Evolutionary conservation across 2,113 vertebrate genomes (phyloP).

Genomic region (Vulpes vulpes): DNA sequence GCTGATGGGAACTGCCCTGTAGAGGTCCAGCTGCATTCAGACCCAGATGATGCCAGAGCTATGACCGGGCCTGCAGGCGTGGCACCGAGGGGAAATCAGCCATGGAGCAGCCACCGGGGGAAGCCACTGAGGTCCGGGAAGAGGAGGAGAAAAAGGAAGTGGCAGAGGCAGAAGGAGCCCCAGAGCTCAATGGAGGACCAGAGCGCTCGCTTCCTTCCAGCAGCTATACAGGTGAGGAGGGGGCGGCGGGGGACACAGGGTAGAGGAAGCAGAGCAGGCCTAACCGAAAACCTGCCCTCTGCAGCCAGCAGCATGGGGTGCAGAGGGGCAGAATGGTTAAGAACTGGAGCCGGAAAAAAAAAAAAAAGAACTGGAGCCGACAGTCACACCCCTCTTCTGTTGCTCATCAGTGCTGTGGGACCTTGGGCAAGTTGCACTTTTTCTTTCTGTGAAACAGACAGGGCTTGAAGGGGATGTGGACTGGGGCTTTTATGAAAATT

Average conservation of each 20-base stretch:
- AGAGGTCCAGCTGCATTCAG: slow-evolving; percentile 85
- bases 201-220: slow-evolving; percentile 86
- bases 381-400: neutral
- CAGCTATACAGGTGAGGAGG: slow-evolving; percentile 88
- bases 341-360: neutral
- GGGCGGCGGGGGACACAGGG: neutral
- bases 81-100: slow-evolving; percentile 89
- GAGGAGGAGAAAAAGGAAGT: slow-evolving; percentile 90
- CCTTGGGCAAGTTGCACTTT: too few species aligned
- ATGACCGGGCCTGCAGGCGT: slow-evolving; percentile 90
- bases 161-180: slow-evolving; percentile 82
- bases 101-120: slow-evolving; percentile 91
- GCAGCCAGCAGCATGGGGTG: fast-evolving
- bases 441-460: neutral
- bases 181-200: slow-evolving; percentile 86
- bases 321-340: neutral
- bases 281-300: neutral
- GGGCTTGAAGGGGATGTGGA: neutral
- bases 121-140: slow-evolving; percentile 89
- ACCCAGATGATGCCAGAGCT: slow-evolving; percentile 90
- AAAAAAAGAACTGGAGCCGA: too few species aligned
- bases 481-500: neutral
- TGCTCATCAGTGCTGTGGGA: neutral
- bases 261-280: neutral
- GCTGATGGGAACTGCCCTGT: slow-evolving; percentile 82